Base-by-base conservation (phyloP, 2,888 invertebrate genomes). In the Chouioia cunea region DNA sequence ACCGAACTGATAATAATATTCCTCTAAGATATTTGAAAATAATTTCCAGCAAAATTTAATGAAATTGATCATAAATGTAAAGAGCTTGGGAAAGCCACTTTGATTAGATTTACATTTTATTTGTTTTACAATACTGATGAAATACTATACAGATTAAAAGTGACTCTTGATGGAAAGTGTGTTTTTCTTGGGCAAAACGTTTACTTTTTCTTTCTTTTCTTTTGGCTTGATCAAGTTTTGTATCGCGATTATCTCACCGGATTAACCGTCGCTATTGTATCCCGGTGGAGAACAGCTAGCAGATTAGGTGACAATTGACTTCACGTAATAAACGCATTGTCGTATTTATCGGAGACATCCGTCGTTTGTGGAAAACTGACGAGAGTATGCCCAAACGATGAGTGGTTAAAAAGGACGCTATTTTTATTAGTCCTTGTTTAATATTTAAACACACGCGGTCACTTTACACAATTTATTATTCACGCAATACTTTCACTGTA, bases 381-480 rank as follows among this genome's bases (percentile, higher is more conserved):
- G 10, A 36, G 36, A 47, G 14, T 53, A 54, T 43, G 16, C 47
- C 22, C 20, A 22, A 48, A 63, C 58, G 68, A 56, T 65, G 71
- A 73, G 60, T 66, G 71, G 69, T 74, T 27, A 43, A 60, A 62
- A 65, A 70, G 66, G 65, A 74, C 65, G 50, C 58, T 64, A 57
- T 15, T 50, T 22, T 53, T n/a, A n/a, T 57, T 66, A 71, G 71
- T 70, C 64, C 69, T 71, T 64, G 74, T 74, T 71, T 74, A 74
- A 74, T 74, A 74, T 74, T 74, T 74, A 74, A 74, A 74, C 71
- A 71, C 67, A 71, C 64, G 71, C 69, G 71, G 66, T 74, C 66
- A 69, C 69, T 63, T 65, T 71, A 69, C 65, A 70, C 71, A 23
- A 69, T 70, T n/a, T 69, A 71, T 64, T 69, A 69, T 71, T 71